These are phyloP conservation scores for Drosophila longiperda DNA, from an alignment of 2,888 invertebrate species.

Conservation along the genomic window DNA sequence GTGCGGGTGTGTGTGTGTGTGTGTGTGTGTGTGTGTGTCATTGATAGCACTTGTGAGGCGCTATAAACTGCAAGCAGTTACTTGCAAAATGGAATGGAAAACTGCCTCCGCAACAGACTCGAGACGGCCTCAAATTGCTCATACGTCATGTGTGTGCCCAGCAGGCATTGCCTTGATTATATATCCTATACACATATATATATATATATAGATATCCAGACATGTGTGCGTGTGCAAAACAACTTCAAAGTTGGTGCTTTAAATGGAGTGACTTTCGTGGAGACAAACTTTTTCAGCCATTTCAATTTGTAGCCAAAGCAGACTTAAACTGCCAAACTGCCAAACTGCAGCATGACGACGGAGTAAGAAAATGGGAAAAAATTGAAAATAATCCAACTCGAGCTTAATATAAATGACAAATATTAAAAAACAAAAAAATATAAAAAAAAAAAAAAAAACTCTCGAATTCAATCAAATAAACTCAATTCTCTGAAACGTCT, in stretches of 20 bases:
- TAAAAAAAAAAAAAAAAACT: neutral
- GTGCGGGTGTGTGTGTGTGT: constrained; percentile 7
- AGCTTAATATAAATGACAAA: constrained; percentile 4
- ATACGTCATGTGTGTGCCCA: constrained; percentile 62
- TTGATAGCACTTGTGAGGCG: constrained; percentile 79
- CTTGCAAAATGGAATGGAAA: constrained; percentile 54
- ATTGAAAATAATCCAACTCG: neutral
- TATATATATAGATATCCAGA: neutral
- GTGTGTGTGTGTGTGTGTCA: constrained; percentile 39
- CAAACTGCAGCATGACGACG: constrained; percentile 24
- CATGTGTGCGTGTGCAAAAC: constrained; percentile 1
- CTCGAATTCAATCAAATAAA: neutral
- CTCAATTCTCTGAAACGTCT: neutral
- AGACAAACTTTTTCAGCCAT: constrained; percentile 46
- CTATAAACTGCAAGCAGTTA: constrained; percentile 79
- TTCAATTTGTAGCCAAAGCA: constrained; percentile 56
- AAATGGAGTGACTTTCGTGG: constrained; percentile 45
- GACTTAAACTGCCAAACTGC: constrained; percentile 55
- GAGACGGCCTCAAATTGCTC: constrained; percentile 51
- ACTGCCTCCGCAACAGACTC: constrained; percentile 45
- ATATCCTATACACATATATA: constrained; percentile 7
- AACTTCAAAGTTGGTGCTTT: constrained; percentile 52
- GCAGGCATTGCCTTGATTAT: constrained; percentile 33
- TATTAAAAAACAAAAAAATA: neutral
- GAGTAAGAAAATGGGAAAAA: neutral